Evolutionary conservation across 2,797 vertebrate species (phyloP).

Genomic region (Esox masquinongy): DNA sequence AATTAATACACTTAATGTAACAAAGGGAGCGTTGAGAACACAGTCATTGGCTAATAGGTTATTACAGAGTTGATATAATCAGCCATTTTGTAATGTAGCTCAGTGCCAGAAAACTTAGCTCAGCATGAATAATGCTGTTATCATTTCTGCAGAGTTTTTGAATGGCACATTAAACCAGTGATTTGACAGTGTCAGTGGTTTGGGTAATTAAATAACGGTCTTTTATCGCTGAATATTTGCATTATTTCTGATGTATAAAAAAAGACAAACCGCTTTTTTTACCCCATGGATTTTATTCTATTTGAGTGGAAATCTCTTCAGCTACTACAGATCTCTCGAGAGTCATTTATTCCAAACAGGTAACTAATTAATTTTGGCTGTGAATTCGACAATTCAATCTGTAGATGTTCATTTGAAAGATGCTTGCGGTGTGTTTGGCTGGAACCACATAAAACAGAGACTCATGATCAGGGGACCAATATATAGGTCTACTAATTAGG

Average conservation of each 20-base stretch:
- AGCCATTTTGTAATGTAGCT: conserved; percentile 58
- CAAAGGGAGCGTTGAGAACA: conserved; percentile 61
- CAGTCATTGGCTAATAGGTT: conserved; percentile 64
- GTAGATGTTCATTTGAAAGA: not conserved
- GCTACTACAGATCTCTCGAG: not conserved
- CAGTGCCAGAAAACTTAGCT: conserved; percentile 32
- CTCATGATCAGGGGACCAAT: conserved; percentile 67
- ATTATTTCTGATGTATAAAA: not conserved
- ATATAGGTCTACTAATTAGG: conserved; percentile 67
- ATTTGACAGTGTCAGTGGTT: conserved; percentile 14
- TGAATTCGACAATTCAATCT: conserved; percentile 8
- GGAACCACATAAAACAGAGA: conserved; percentile 43
- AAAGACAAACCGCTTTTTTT: not conserved
- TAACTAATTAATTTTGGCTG: conserved; percentile 3
- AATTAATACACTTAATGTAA: conserved; percentile 71
- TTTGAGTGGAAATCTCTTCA: not conserved
- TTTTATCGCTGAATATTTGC: not conserved
- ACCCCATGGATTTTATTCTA: not conserved
- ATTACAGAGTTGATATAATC: conserved; percentile 70
- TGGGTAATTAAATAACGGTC: conserved; percentile 14
- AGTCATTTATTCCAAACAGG: not conserved
- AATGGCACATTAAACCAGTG: conserved; percentile 19
- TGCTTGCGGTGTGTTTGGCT: conserved; percentile 43
- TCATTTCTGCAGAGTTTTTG: conserved; percentile 8
- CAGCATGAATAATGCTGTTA: conserved; percentile 10